These are phyloP conservation scores for Euura saliciscinereae DNA, from an alignment of 1,140 invertebrate genomes.

Conservation along the genomic window DNA sequence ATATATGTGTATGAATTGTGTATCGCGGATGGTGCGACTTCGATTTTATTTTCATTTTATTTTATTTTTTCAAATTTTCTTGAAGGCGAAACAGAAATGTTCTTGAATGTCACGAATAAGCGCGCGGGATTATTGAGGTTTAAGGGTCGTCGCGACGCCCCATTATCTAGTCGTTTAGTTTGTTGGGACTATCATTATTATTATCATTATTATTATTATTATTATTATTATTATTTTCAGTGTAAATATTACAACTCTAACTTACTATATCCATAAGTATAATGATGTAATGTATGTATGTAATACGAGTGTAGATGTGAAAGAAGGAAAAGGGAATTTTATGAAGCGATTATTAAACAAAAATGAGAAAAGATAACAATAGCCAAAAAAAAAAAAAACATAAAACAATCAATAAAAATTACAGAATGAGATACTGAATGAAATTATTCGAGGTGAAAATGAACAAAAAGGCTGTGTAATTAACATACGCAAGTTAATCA, in stretches of 20 bases:
- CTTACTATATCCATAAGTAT: background rate
- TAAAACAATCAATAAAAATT: background rate
- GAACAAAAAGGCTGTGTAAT: background rate
- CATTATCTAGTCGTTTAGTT: conserved; percentile 5
- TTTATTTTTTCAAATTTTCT: no score
- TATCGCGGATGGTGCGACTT: no score
- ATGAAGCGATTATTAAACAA: background rate
- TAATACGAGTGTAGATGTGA: no score
- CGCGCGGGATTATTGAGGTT: no score
- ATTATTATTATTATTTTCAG: background rate
- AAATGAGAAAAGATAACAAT: background rate
- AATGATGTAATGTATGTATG: background rate
- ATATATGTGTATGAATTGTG: no score
- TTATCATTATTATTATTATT: no score
- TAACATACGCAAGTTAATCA: background rate
- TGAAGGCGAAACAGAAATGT: no score
- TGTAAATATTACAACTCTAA: background rate
- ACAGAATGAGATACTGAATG: no score
- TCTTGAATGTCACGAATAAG: no score
- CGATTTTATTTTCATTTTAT: no score
- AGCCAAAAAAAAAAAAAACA: background rate
- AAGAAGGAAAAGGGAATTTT: no score
- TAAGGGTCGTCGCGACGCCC: background rate
- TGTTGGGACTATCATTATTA: background rate
- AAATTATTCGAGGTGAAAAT: no score